Evolutionary conservation across 2,797 vertebrate species (phyloP), one percentile per base, ranked within the genome.

Genomic region (Tapera naevia): DNA sequence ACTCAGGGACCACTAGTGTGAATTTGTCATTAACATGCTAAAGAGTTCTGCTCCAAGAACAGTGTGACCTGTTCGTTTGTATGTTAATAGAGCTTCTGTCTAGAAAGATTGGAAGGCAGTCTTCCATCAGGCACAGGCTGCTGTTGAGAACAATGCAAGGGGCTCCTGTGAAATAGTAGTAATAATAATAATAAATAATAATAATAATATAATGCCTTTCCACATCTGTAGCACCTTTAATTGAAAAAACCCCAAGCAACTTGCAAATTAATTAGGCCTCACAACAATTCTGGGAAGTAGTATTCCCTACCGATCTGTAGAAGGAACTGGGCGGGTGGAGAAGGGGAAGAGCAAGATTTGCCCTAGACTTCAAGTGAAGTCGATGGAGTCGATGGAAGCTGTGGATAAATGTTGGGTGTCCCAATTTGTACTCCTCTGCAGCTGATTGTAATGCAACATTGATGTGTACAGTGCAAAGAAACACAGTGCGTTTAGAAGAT

Each of bases 1-100:
- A 95, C 87, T 66, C 79, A 89, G 81, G 64, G 85, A 81, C 94
- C 93, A 93, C 75, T 80, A 53, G 94, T 95, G 95, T 96, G 96
- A 95, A 93, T 96, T 96, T 95, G 87, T 95, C 93, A 96, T 97
- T 96, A 97, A 95, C 91, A 95, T 96, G 95, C 95, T 96, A 97
- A 96, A 96, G 96, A 97, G 87, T 96, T 97, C 93, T 96, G 95
- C 94, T 97, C 89, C 94, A 95, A 94, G 91, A 97, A 92, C 60
- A 96, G 74, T 88, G 89, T 96, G 95, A 96, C 91, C 95, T 95
- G 90, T 92, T 97, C 39, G 27, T 96, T 92, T 92, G 90, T 94
- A 91, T 94, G 87, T 93, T 96, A 95, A 93, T 95, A 86, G 93
- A 94, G 45, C 86, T 88, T 1, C 1, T 50, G 64, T 80, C 72